phyloP scores from a whole-genome alignment of 2,113 vertebrate species.

The Oryzias melastigma region DNA sequence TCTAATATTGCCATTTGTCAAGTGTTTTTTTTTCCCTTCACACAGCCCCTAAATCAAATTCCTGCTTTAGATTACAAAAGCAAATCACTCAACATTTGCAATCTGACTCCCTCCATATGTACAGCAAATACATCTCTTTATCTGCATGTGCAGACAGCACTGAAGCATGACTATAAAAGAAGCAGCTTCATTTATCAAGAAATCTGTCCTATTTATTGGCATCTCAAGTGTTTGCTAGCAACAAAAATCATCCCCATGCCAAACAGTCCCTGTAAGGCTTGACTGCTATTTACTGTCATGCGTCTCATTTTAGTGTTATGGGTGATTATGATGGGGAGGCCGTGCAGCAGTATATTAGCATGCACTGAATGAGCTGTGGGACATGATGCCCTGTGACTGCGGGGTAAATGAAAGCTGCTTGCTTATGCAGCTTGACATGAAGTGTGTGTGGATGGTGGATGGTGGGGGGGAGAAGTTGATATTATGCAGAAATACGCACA shows the following conservation, averaged over 20 bases:
- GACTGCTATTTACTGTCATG: conserved; percentile 72
- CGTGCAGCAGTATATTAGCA: conserved; percentile 69
- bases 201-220: conserved; percentile 70
- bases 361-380: conserved; percentile 68
- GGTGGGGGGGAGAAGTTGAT: too few relatives aligned
- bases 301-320: conserved; percentile 75
- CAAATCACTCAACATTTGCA: conserved; percentile 64
- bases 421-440: conserved; percentile 60
- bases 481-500: too few relatives aligned
- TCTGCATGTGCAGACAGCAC: conserved; percentile 61
- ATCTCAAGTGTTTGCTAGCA: conserved; percentile 69
- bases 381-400: conserved; percentile 63
- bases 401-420: conserved; percentile 68
- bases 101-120: conserved; percentile 49
- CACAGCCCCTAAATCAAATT: conserved; percentile 60
- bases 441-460: conserved; percentile 8
- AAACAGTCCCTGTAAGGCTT: conserved; percentile 71
- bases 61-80: conserved; percentile 59
- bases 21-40: conserved; percentile 40
- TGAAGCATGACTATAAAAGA: conserved; percentile 66
- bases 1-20: conserved; percentile 35
- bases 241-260: conserved; percentile 69
- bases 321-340: conserved; percentile 73
- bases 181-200: conserved; percentile 72
- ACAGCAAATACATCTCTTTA: conserved; percentile 61